These are phyloP conservation scores for Prosapia bicincta DNA, from an alignment of 2,888 invertebrate species.

Conservation along the genomic window DNA sequence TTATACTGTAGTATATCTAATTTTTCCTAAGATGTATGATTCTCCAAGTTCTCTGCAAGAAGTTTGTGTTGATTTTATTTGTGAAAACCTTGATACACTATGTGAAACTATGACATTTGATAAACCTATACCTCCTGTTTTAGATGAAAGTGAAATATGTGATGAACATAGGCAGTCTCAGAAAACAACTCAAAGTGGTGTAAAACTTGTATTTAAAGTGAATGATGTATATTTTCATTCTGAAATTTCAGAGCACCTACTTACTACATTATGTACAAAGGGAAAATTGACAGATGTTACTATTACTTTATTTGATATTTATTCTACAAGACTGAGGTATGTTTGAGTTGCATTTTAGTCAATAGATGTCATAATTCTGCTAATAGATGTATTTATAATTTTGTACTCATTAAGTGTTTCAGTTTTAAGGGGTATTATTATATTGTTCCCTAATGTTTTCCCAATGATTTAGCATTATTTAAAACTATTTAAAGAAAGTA, in stretches of 20 bases:
- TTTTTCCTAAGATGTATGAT: constrained; percentile 52
- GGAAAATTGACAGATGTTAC: constrained; percentile 58
- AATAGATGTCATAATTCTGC: no score
- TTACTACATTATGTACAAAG: constrained; percentile 55
- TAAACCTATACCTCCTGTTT: constrained; percentile 2
- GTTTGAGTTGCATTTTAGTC: no score
- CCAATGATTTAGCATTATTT: no score
- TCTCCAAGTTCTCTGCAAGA: constrained; percentile 60
- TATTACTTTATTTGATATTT: constrained; percentile 57
- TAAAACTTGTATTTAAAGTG: constrained; percentile 47
- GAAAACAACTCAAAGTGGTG: constrained; percentile 21
- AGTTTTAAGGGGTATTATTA: no score
- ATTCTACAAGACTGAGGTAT: constrained; percentile 56
- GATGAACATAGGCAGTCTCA: constrained; percentile 19
- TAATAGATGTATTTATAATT: no score
- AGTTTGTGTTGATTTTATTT: constrained; percentile 60
- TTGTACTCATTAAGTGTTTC: no score
- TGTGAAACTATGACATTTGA: constrained; percentile 44
- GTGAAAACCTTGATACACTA: constrained; percentile 57
- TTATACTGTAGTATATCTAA: not conserved
- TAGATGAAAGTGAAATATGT: constrained; percentile 10
- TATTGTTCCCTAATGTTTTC: no score
- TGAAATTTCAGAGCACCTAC: constrained; percentile 56
- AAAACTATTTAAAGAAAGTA: no score
- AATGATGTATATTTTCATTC: constrained; percentile 56